phyloP scores from a whole-genome alignment of 2,797 vertebrate species.

The Halcyon badia region DNA sequence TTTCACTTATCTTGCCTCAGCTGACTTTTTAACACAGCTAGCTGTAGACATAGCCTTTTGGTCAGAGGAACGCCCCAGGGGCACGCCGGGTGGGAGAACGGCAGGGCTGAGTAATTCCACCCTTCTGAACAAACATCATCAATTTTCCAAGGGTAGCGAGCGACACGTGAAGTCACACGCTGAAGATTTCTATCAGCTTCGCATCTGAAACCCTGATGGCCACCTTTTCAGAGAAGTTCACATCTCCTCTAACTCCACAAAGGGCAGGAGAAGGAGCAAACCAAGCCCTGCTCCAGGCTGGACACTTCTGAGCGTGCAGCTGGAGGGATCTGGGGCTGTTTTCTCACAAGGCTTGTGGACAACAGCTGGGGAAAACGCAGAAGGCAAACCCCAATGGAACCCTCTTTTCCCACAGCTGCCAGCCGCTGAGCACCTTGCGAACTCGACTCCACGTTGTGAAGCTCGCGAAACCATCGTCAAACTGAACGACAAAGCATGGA shows the following conservation, averaged over 20 bases:
- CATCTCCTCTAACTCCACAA: background rate
- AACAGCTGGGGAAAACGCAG: background rate
- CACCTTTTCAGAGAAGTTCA: background rate
- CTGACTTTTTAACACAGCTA: background rate
- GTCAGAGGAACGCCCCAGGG: background rate
- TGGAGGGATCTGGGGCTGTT: background rate
- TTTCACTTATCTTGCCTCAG: background rate
- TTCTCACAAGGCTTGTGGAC: fast-evolving
- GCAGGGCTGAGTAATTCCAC: background rate
- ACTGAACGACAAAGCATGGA: background rate
- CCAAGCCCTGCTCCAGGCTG: background rate
- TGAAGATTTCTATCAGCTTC: background rate
- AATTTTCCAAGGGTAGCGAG: background rate
- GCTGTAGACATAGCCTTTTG: background rate
- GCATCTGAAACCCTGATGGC: background rate
- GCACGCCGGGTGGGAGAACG: background rate
- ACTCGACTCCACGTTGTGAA: fast-evolving
- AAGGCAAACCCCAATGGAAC: background rate
- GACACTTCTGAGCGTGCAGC: background rate
- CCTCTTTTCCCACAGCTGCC: background rate
- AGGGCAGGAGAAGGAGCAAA: background rate
- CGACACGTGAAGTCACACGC: fast-evolving
- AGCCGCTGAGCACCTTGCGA: background rate
- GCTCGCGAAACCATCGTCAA: background rate
- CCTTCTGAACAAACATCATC: background rate